A percentile compares a stretch with the other conserved stretches of the same genome.
These are phyloP conservation scores for Saccopteryx leptura DNA, from an alignment of 2,113 vertebrate species.

Conservation along the genomic window DNA sequence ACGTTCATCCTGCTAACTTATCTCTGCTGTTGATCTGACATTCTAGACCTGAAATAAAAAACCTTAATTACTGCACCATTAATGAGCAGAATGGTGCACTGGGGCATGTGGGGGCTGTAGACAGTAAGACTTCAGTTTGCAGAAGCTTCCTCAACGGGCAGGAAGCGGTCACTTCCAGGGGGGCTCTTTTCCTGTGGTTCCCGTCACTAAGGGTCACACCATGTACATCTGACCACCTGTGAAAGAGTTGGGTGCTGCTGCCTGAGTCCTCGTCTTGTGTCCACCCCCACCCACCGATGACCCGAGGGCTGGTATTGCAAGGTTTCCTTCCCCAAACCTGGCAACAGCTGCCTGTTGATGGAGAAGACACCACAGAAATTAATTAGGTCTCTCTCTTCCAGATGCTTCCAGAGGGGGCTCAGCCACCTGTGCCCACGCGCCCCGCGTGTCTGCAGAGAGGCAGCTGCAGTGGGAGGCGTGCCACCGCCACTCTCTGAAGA, in stretches of 20 bases:
- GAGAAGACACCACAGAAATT: conserved; percentile 60
- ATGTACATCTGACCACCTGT: accelerated
- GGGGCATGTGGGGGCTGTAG: accelerated
- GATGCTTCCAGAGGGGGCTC: neutral
- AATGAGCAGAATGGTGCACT: neutral
- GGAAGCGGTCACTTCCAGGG: accelerated
- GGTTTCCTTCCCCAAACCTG: neutral
- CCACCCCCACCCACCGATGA: accelerated
- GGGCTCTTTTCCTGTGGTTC: accelerated
- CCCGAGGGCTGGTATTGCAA: accelerated
- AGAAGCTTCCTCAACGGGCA: accelerated
- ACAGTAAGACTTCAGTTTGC: accelerated
- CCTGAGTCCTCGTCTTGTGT: accelerated
- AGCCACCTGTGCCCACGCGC: conserved; percentile 43
- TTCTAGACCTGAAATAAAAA: neutral
- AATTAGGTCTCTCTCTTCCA: conserved; percentile 55
- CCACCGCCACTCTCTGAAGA: conserved; percentile 72
- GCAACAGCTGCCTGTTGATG: neutral
- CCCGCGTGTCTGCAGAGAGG: conserved; percentile 52
- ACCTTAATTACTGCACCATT: neutral
- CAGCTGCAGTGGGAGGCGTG: conserved; percentile 60
- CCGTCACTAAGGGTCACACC: accelerated
- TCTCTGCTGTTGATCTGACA: neutral
- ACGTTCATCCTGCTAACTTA: neutral
- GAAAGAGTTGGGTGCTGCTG: accelerated